Evolutionary conservation across 2,797 vertebrate genomes (phyloP).

Genomic region (Rhincodon typus): DNA sequence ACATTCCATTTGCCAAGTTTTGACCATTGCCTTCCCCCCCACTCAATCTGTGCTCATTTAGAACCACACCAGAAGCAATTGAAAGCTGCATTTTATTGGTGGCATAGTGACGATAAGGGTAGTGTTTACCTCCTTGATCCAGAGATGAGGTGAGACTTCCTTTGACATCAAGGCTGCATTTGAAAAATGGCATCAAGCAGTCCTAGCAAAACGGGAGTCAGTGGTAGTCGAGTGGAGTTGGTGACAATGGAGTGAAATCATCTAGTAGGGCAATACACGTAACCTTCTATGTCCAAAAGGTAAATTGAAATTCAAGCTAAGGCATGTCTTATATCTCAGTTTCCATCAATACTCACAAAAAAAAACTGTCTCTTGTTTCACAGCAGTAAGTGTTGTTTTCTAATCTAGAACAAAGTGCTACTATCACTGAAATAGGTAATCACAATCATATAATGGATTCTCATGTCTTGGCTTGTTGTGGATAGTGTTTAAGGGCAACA

Average conservation of each 20-base stretch:
- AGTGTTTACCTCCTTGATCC: too few relatives aligned
- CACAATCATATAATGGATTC: neutral
- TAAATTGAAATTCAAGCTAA: neutral
- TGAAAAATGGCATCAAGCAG: too few relatives aligned
- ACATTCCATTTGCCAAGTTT: too few relatives aligned
- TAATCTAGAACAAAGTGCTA: neutral
- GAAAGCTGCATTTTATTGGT: neutral
- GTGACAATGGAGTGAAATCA: too few relatives aligned
- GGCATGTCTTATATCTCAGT: neutral
- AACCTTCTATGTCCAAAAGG: neutral
- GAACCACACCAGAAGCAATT: neutral
- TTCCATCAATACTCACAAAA: neutral
- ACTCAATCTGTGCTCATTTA: too few relatives aligned
- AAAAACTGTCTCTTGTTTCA: neutral
- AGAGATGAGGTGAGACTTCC: too few relatives aligned
- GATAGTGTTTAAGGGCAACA: neutral
- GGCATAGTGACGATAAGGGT: too few relatives aligned
- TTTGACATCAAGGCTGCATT: too few relatives aligned
- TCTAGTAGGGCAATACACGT: too few relatives aligned
- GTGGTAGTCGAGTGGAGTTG: too few relatives aligned
- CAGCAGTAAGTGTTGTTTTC: neutral
- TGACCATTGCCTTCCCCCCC: too few relatives aligned
- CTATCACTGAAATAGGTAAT: slow-evolving; percentile 7
- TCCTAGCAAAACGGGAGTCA: too few relatives aligned
- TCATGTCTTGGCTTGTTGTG: neutral